These are phyloP conservation scores for Nymphalis polychloros DNA, from an alignment of 2,888 invertebrate species.

Conservation along the genomic window DNA sequence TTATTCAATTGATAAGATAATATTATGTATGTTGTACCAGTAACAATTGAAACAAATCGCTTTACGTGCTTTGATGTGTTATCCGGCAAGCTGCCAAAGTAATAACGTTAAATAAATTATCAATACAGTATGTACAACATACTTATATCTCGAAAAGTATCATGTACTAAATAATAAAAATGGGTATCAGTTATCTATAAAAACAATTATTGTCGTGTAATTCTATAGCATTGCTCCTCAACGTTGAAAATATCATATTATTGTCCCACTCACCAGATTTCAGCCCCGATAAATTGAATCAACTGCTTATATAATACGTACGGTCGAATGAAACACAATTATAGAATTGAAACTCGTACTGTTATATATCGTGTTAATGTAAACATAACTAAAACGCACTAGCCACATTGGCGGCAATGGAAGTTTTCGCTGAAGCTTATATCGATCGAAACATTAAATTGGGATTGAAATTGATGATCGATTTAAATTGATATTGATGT, in stretches of 20 bases:
- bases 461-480: constrained; percentile 45
- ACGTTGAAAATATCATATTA: no score
- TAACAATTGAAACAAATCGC: constrained; percentile 22
- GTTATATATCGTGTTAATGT: background rate
- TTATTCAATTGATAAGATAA: constrained; percentile 4
- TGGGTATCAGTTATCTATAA: no score
- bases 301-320: no score
- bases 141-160: no score
- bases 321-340: no score
- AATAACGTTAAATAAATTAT: constrained; percentile 50
- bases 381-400: constrained; percentile 31
- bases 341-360: background rate
- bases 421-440: constrained; percentile 50
- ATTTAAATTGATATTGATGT: constrained; percentile 35
- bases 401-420: constrained; percentile 45
- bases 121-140: constrained; percentile 37
- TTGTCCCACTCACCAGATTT: no score
- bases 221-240: no score
- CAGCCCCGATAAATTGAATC: no score
- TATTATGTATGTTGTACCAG: background rate
- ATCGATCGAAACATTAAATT: constrained; percentile 35
- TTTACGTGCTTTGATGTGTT: constrained; percentile 27
- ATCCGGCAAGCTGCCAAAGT: constrained; percentile 57
- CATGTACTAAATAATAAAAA: no score
- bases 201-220: no score